Evolutionary conservation across 1,140 invertebrate species (phyloP).

Genomic region (Maconellicoccus hirsutus): DNA sequence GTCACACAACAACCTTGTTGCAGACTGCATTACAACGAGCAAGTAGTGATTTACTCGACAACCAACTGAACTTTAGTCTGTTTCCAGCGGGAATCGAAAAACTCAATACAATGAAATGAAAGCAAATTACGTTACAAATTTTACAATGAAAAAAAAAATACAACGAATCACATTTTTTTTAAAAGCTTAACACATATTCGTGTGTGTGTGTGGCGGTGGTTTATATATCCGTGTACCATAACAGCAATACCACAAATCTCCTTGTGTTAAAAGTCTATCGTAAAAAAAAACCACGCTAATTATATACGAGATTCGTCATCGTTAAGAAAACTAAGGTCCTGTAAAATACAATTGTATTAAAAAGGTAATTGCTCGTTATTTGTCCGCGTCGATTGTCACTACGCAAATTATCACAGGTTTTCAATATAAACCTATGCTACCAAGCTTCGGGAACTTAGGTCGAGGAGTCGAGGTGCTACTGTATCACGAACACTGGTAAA

Average conservation of each 20-base stretch:
- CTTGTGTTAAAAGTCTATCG: too few species aligned
- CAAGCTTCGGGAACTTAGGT: too few species aligned
- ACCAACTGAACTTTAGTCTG: conserved; percentile 15
- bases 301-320: not conserved
- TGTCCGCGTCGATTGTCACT: too few species aligned
- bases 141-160: not conserved
- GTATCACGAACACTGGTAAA: too few species aligned
- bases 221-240: not conserved
- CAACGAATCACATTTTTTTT: not conserved
- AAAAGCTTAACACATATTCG: not conserved
- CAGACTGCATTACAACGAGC: conserved; percentile 21
- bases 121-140: conserved; percentile 16
- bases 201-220: too few species aligned
- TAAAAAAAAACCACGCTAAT: not conserved
- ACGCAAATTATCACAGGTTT: too few species aligned
- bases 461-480: too few species aligned
- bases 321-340: too few species aligned
- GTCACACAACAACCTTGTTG: conserved; percentile 20
- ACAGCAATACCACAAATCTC: not conserved
- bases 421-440: too few species aligned
- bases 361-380: too few species aligned
- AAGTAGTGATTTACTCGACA: conserved; percentile 21
- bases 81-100: conserved; percentile 17
- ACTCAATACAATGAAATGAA: conserved; percentile 18
- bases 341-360: too few species aligned